These are phyloP conservation scores for Actias luna DNA, from an alignment of 2,888 invertebrate genomes.

Conservation along the genomic window DNA sequence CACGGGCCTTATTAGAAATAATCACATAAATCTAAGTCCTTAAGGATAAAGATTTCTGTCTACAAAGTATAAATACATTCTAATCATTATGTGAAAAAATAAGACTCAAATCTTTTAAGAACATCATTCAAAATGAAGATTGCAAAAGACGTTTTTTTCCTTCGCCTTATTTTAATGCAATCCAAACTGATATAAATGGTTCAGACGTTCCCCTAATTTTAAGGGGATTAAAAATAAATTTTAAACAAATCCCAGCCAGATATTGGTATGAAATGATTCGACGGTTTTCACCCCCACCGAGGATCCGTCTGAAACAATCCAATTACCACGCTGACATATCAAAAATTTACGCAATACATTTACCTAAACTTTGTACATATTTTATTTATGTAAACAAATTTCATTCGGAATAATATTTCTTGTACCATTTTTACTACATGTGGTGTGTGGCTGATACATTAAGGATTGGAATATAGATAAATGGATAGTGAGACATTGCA, in stretches of 20 bases:
- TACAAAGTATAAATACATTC: too few species aligned
- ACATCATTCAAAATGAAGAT: constrained; percentile 9
- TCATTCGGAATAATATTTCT: neutral
- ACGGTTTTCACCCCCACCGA: constrained; percentile 47
- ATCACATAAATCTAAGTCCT: too few species aligned
- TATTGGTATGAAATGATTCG: constrained; percentile 60
- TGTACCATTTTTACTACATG: neutral
- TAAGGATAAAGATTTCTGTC: too few species aligned
- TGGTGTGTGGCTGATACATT: too few species aligned
- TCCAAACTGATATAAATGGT: constrained; percentile 48
- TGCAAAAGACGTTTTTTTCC: constrained; percentile 9
- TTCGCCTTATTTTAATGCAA: constrained; percentile 26
- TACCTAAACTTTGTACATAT: constrained; percentile 18
- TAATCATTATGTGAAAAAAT: neutral
- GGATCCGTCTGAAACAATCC: constrained; percentile 18
- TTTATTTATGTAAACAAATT: constrained; percentile 9
- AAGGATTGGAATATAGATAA: too few species aligned
- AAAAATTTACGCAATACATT: constrained; percentile 23
- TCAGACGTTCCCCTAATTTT: constrained; percentile 31
- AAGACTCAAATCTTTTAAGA: neutral
- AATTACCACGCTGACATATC: constrained; percentile 23
- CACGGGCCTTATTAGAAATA: too few species aligned
- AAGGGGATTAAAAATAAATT: constrained; percentile 55
- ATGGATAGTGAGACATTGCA: too few species aligned
- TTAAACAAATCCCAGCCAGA: constrained; percentile 55